Base-by-base conservation (phyloP, 2,888 invertebrate genomes). In the Pristionchus fissidentatus region DNA sequence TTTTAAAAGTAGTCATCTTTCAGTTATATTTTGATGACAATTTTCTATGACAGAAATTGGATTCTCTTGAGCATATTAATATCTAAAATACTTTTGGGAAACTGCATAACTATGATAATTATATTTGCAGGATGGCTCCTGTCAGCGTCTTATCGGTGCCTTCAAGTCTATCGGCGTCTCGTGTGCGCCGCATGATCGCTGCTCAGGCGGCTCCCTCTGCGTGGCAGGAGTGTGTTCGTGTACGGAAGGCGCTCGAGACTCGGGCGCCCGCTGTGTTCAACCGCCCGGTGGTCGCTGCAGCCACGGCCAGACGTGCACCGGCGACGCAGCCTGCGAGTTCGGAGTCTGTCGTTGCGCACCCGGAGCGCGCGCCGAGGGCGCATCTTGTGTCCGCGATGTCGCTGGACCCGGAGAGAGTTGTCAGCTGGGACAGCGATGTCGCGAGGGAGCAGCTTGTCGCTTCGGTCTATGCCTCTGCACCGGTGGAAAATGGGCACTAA, bases 221-320 rank as follows among this genome's bases (percentile, higher is more conserved):
- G 84, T 87, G 55, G 84, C 86, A 38, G 85, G 86, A 8, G 86
- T 88, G 10, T 92, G 92, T 84, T 85, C 87, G 80, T 91, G 91
- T 83, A 87, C 87, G 29, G 90, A 91, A 79, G 90, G 90, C 46
- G 85, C 88, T 13, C 62, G 86, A n/a, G 91, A 90, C 75, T 66
- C 84, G 15, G 83, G 86, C 22, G 88, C 88, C n/a, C 83, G 84
- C 38, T 83, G 83, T 55, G 52, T 73, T 26, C 90, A 89, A 38
- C 87, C 92, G 19, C 90, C 91, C 26, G 90, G 90, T 38, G 88
- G 88, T 32, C 83, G 86, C 43, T 91, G 91, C 80, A 81, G 85
- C n/a, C 70, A 87, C 62, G 92, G 92, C 22, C 88, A 92, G 86
- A 85, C 87, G 83, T 92, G 92, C 86, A 84, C 88, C 29, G 89